Conservation (phyloP, 2,113 vertebrate species). For the Rhinogobius similis region DNA sequence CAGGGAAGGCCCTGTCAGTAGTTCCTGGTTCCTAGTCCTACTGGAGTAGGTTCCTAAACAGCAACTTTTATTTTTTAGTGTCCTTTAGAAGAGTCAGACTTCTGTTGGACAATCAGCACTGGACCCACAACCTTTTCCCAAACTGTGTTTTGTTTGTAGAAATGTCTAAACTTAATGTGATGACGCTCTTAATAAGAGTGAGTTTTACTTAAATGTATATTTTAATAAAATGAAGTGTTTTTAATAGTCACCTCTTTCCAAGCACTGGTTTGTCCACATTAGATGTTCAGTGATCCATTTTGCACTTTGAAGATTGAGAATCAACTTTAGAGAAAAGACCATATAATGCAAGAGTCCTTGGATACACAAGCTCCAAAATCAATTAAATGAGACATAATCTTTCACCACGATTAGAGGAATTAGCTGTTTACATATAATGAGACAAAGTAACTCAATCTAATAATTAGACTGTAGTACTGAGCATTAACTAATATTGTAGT, state of each 20-base stretch:
- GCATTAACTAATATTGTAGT: too few species aligned
- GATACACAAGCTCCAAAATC: too few species aligned
- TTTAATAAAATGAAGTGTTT: conserved; percentile 65
- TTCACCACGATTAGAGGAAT: too few species aligned
- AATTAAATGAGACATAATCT: too few species aligned
- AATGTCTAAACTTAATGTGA: neutral
- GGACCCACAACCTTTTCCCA: conserved; percentile 12
- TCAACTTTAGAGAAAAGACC: too few species aligned
- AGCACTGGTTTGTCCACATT: neutral
- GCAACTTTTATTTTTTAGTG: conserved; percentile 3
- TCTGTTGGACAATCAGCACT: conserved; percentile 51
- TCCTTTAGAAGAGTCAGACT: conserved; percentile 15
- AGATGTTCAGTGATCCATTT: neutral
- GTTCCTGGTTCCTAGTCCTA: neutral
- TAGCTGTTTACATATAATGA: too few species aligned
- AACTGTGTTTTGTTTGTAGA: neutral
- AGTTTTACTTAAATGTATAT: neutral
- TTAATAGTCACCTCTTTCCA: conserved; percentile 15
- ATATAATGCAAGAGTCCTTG: too few species aligned
- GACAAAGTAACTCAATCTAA: too few species aligned
- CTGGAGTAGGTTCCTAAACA: neutral
- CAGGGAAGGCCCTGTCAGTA: neutral
- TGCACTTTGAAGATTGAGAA: neutral
- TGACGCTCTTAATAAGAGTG: neutral
- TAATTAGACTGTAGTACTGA: too few species aligned